Evolutionary conservation across 2,888 invertebrate species (phyloP), one percentile per base, ranked within the genome.

Genomic region (Osmoderma eremita): DNA sequence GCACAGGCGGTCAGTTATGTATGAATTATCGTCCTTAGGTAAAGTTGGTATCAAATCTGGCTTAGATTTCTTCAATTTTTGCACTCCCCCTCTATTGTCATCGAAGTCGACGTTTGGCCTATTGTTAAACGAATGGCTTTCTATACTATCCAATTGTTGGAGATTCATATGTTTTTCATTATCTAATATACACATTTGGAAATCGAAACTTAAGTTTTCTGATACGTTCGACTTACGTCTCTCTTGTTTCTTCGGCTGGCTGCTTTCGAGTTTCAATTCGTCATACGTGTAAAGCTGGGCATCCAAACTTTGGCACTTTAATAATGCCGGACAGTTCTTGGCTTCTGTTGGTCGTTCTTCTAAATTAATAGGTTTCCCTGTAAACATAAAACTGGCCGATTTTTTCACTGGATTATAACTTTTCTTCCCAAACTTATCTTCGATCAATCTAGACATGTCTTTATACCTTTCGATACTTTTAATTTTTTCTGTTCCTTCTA

Each of bases 401-500:
- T 80, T 80, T 69, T 80, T 81, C 17, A 80, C 80, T 1, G 80
- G 80, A 67, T 80, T 80, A 65, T 79, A 77, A 48, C 77, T 78
- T 50, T 78, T 79, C 65, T 77, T 76, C 17, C 90, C 88, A 70
- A 90, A 90, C 74, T 86, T 85, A 73, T 90, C 90, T 78, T 90
- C 89, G 70, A 90, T 85, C 66, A 90, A 81, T 77, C 90, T 90
- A 3, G 90, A 86, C 90, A 90, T 90, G 72, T 90, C 90, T 77
- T 89, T 89, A 71, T 90, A 90, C 51, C 90, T 83, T 75, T 90
- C 90, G 78, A 90, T 89, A 68, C 89, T 90, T 80, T 88, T 87
- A 71, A 88, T 87, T 76, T 89, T 90, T 68, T 88, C 88, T 62
- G 86, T 87, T 65, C 84, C 82, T 78, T 89, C 89, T 68, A 89